Base-by-base conservation (phyloP, 2,888 invertebrate species). In the Ischnura elegans region DNA sequence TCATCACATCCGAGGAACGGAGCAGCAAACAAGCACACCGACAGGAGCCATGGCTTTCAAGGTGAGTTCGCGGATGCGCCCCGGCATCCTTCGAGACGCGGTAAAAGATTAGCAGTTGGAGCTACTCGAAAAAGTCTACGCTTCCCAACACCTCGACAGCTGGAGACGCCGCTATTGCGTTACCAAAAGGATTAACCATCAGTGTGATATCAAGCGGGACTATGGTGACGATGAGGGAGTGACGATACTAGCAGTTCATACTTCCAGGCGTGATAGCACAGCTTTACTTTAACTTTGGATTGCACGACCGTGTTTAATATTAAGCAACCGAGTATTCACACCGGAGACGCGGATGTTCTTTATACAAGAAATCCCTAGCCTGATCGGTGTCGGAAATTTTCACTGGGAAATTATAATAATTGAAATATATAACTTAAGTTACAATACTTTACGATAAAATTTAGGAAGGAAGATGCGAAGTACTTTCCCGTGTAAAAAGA, bases 51-150 rank as follows among this genome's bases (percentile, higher is more conserved):
- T 76, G 76, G 6, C 76, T 76, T 36, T 36, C 76, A 76, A 76
- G 76, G 76, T 76, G 76, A 76, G 76, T 76, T 36, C n/a, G 29
- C 76, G 76, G 76, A 76, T 76, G 29, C 36, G 76, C 36, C 76
- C 36, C 2, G 3, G 61, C 25, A 61, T 61, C 61, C n/a, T 25
- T n/a, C 8, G 6, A 25, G 61, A n/a, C 51, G 61, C 51, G 51
- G 6, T 10, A 51, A 19, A 6, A 51, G 2, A 13, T 5, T 51
- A 51, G 6, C 16, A 51, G 51, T 51, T 10, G 51, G 61, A 76
- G 61, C 8, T n/a, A 51, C 51, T 19, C 51, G 19, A 19, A 51
- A 51, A 51, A 51, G 4, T 10, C 4, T 51, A 61, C 61, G n/a
- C 25, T 6, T n/a, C 21, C 61, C 61, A 4, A 1, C n/a, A 25